A percentile compares a stretch with the other conserved stretches of the same genome.
Conservation (phyloP, 2,797 vertebrate genomes). For the Cygnus olor region DNA sequence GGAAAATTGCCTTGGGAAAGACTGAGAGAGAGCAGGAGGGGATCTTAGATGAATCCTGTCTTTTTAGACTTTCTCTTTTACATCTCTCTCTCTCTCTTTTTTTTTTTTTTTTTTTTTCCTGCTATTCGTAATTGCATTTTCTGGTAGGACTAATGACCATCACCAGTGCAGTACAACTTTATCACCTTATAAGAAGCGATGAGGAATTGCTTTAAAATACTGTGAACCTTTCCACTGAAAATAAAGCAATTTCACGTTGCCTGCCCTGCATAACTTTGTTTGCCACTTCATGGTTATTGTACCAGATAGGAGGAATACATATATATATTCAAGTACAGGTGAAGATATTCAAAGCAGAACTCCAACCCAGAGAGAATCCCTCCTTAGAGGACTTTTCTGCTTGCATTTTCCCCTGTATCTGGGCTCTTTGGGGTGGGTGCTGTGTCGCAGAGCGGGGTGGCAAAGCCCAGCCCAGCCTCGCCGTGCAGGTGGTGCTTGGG, state of each 20-base stretch:
- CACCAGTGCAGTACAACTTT: not conserved
- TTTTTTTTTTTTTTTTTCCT: not conserved
- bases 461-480: not conserved
- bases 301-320: not conserved
- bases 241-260: not conserved
- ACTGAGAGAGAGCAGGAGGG: not conserved
- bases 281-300: not conserved
- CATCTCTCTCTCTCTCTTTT: not conserved
- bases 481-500: fast-evolving
- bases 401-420: not conserved
- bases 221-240: not conserved
- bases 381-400: not conserved
- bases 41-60: fast-evolving
- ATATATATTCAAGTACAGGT: not conserved
- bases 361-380: not conserved
- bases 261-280: not conserved
- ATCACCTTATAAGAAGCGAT: not conserved
- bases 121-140: not conserved
- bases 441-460: not conserved
- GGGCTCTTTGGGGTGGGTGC: not conserved
- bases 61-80: not conserved
- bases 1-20: not conserved
- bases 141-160: not conserved
- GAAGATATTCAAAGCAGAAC: not conserved
- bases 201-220: not conserved